phyloP scores from a whole-genome alignment of 2,888 invertebrate species.

The Bugulina stolonifera region DNA sequence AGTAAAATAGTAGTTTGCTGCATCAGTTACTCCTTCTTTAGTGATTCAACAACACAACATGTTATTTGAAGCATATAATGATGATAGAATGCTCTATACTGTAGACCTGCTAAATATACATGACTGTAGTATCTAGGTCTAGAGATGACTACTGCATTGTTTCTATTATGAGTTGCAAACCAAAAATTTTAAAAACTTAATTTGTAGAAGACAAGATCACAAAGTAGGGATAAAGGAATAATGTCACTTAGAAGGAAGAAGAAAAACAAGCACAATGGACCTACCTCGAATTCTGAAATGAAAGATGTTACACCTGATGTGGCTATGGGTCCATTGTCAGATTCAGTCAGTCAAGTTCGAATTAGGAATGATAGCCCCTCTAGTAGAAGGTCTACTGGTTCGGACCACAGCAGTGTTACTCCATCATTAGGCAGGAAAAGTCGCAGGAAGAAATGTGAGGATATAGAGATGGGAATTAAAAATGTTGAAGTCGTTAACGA shows the following conservation, averaged over 20 bases:
- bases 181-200: background rate
- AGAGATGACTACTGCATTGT: no score
- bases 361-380: conserved; percentile 15
- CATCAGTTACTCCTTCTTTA: no score
- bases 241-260: conserved; percentile 19
- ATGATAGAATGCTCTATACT: no score
- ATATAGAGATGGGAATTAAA: conserved; percentile 47
- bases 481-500: conserved; percentile 45
- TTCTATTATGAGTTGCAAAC: no score
- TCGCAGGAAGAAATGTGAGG: background rate
- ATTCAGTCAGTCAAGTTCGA: background rate
- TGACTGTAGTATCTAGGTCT: no score
- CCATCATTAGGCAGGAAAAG: conserved; percentile 10
- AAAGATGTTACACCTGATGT: background rate
- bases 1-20: no score
- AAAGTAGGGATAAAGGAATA: background rate
- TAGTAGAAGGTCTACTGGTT: conserved; percentile 14
- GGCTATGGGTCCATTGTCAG: background rate
- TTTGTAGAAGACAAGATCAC: conserved; percentile 1
- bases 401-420: background rate
- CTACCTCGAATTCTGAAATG: background rate
- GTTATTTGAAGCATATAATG: no score
- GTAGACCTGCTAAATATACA: no score
- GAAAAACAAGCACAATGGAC: conserved; percentile 6
- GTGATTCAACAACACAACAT: no score